phyloP scores from a whole-genome alignment of 2,797 vertebrate genomes.

The Iguana delicatissima region DNA sequence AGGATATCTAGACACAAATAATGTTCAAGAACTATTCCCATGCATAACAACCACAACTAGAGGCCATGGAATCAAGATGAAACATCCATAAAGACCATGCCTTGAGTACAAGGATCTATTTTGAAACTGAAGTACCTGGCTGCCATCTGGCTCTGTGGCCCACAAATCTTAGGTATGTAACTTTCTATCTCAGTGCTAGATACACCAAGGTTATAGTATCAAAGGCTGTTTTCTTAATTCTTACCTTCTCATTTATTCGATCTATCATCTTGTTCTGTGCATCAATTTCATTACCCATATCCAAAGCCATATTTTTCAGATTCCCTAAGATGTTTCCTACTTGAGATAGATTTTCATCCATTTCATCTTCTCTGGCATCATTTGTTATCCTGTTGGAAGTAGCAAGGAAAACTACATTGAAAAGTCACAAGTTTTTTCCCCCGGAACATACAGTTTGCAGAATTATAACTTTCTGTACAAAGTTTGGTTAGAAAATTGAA shows the following conservation, averaged over 20 bases:
- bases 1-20: not conserved
- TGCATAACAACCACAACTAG: not conserved
- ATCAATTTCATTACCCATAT: conserved; percentile 96
- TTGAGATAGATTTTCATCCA: conserved; percentile 94
- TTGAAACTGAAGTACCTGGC: not conserved
- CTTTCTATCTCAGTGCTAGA: not conserved
- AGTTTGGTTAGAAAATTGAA: not conserved
- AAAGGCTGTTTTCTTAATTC: conserved; percentile 20
- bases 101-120: not conserved
- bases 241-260: conserved; percentile 90
- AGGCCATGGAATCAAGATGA: not conserved
- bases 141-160: not conserved
- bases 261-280: conserved; percentile 92
- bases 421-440: not conserved
- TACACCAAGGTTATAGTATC: conserved; percentile 8
- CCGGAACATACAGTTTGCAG: not conserved
- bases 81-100: not conserved
- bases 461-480: not conserved
- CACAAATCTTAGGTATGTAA: not conserved
- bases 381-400: conserved; percentile 88
- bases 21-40: not conserved
- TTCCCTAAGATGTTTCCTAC: conserved; percentile 93
- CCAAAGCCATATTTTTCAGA: conserved; percentile 92
- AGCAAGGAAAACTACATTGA: conserved; percentile 20
- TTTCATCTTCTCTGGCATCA: conserved; percentile 96